phyloP scores from a whole-genome alignment of 2,113 vertebrate genomes.

The Hucho hucho region DNA sequence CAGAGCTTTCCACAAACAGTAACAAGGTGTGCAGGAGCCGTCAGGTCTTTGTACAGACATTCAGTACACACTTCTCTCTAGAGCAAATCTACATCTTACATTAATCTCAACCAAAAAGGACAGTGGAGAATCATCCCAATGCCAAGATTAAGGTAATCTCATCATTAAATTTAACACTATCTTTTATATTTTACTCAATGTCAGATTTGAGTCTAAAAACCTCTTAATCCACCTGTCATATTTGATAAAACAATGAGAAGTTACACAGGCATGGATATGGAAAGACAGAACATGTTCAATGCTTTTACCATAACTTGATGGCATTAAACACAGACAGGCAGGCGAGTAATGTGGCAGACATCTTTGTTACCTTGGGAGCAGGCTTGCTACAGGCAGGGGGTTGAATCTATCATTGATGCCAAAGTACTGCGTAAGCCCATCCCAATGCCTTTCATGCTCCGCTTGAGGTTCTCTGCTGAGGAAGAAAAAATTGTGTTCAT shows the following conservation, averaged over 20 bases:
- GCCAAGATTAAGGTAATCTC: constrained; percentile 63
- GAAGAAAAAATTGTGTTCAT: constrained; percentile 16
- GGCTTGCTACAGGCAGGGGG: constrained; percentile 80
- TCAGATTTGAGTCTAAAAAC: constrained; percentile 56
- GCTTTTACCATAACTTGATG: constrained; percentile 54
- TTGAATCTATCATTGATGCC: constrained; percentile 90
- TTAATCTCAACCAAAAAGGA: constrained; percentile 57
- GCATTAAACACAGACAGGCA: constrained; percentile 61
- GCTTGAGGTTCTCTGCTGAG: constrained; percentile 70
- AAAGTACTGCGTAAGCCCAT: constrained; percentile 90
- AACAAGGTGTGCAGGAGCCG: too few relatives aligned
- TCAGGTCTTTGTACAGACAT: constrained; percentile 11
- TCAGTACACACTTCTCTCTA: constrained; percentile 4
- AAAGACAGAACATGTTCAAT: constrained; percentile 53
- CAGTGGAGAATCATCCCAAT: constrained; percentile 42
- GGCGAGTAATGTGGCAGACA: background rate
- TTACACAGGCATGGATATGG: constrained; percentile 31
- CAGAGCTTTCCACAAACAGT: too few relatives aligned
- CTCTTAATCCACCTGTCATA: constrained; percentile 62
- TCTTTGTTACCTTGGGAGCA: constrained; percentile 82
- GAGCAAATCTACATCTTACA: constrained; percentile 54
- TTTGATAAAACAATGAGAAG: constrained; percentile 64
- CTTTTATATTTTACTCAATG: constrained; percentile 62
- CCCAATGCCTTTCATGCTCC: constrained; percentile 77
- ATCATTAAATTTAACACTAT: constrained; percentile 70